Base-by-base conservation (phyloP, 2,888 invertebrate species). In the Patella ulyssiponensis region DNA sequence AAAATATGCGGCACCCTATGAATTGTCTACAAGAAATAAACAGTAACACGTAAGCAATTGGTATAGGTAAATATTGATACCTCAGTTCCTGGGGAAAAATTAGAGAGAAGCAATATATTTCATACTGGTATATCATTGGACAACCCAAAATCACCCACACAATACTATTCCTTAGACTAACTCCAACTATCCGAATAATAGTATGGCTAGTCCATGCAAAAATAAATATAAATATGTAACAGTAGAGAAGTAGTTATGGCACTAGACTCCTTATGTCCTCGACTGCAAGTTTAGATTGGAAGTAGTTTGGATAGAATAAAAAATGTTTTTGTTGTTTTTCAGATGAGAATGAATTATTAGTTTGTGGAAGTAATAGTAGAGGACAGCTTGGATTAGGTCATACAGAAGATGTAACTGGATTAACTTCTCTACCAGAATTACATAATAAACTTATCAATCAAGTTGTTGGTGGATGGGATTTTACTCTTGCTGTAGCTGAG, bases 391-490 rank as follows among this genome's bases (percentile, higher is more conserved):
- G 89, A 23, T 77, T 86, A 9, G 85, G 83, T 11, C 74, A 78
- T 69, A 83, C 77, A 12, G 78, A 80, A 15, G 77, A 85, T 73
- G 71, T 81, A 11, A 14, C 70, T 3, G 78, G 76, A 14, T 78
- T 85, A 73, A 81, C 82, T 9, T 73, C 20, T 53, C 78, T 85
- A 5, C 14, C 76, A 20, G 53, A 56, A 20, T 75, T 82, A 14
- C 72, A 77, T 9, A 58, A 73, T 14, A 53, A 76, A n/a, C 78
- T 69, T 15, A 79, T 88, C 51, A 73, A 58, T 23, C 80, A 84
- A 69, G 87, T 83, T 9, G 80, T 83, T 44, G 87, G 86, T 64
- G 89, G 90, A 27, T 90, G 90, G 90, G 89, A 90, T 77, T 89
- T 88, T 80, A 81, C 88, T 44, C 51, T 89, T 3, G 85, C 85